phyloP scores from a whole-genome alignment of 2,888 invertebrate species.

The Sinotaia quadrata region DNA sequence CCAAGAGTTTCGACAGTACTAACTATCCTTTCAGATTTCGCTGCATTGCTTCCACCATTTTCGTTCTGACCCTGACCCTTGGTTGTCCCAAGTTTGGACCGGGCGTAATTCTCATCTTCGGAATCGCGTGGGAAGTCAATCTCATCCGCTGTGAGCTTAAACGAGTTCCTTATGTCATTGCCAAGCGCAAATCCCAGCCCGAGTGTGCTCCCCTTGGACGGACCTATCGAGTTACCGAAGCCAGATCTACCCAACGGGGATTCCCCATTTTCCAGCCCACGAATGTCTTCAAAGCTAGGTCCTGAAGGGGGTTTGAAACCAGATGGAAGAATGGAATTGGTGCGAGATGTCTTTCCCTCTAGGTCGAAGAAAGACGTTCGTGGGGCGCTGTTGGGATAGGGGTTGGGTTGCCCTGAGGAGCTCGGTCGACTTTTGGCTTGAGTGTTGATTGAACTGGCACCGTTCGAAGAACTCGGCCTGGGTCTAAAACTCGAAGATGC shows the following conservation, averaged over 20 bases:
- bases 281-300: slow-evolving; percentile 22
- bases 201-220: slow-evolving; percentile 10
- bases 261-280: slow-evolving; percentile 15
- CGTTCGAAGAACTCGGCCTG: too few relatives aligned
- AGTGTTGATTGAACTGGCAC: too few relatives aligned
- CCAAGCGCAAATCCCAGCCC: slow-evolving; percentile 1
- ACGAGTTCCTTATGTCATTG: not conserved
- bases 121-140: slow-evolving; percentile 13
- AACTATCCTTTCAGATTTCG: too few relatives aligned
- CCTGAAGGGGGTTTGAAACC: slow-evolving; percentile 16
- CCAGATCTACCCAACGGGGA: slow-evolving; percentile 18
- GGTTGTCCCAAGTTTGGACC: too few relatives aligned
- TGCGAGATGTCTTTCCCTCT: slow-evolving; percentile 16
- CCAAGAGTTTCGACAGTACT: too few relatives aligned
- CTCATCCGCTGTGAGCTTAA: slow-evolving; percentile 16
- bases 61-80: too few relatives aligned
- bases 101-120: slow-evolving; percentile 1
- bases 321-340: slow-evolving; percentile 5
- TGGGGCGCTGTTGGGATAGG: slow-evolving; percentile 4
- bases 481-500: not conserved
- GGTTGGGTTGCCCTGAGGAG: not conserved
- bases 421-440: not conserved
- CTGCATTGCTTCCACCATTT: too few relatives aligned
- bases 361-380: slow-evolving; percentile 14
- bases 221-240: slow-evolving; percentile 6